Evolutionary conservation across 2,113 vertebrate genomes (phyloP).

Genomic region (Turnix velox): DNA sequence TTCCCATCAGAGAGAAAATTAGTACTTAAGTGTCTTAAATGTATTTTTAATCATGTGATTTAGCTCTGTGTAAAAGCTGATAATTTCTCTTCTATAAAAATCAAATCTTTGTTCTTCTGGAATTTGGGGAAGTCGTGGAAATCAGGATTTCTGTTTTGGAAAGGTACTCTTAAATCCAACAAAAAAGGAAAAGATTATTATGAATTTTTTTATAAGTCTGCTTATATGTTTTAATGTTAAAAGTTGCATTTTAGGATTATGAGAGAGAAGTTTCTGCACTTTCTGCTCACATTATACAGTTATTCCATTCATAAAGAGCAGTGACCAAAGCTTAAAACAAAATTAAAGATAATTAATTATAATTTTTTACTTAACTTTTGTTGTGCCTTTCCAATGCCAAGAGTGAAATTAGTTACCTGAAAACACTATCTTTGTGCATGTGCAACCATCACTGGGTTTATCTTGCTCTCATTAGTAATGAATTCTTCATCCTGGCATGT

Average conservation of each 20-base stretch:
- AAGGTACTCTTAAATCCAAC: neutral
- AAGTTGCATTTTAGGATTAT: neutral
- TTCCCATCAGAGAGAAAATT: neutral
- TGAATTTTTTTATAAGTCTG: neutral
- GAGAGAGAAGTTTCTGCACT: neutral
- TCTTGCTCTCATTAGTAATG: neutral
- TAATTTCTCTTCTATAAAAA: neutral
- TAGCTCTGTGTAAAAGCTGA: constrained; percentile 15
- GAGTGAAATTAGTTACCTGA: neutral
- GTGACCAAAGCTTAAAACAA: neutral
- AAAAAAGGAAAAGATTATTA: neutral
- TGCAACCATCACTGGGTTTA: neutral
- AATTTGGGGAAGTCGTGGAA: neutral
- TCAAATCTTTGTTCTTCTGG: neutral
- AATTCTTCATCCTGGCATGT: neutral
- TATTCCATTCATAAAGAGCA: neutral
- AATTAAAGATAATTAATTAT: neutral
- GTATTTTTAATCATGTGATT: constrained; percentile 3
- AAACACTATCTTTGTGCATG: neutral
- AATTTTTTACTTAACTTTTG: neutral
- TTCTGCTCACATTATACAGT: neutral
- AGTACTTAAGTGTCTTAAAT: neutral
- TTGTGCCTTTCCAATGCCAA: neutral
- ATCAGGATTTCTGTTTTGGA: neutral
- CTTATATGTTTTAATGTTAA: neutral